Evolutionary conservation across 2,113 vertebrate species (phyloP), one percentile per base, ranked within the genome.

Genomic region (Phaethornis superciliosus): DNA sequence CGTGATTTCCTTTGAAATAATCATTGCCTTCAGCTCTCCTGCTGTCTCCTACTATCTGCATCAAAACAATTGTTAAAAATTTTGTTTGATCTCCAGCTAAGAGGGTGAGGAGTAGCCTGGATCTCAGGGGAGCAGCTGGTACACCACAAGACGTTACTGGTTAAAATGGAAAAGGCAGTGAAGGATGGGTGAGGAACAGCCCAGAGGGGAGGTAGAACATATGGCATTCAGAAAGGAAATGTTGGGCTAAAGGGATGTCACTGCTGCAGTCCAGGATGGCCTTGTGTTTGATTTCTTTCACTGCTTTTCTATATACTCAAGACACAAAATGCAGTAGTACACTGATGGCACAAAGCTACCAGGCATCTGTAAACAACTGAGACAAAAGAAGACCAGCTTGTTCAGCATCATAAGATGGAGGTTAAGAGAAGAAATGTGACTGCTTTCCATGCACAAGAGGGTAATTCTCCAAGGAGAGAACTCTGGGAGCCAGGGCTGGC

Each of bases 261-360:
- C 49, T 71, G 69, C 83, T 81, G 56, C 51, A 74, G 58, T 37
- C 42, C 72, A 81, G 76, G 59, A 63, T 80, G 71, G 90, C 76
- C 76, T 93, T 71, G 17, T 52, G 33, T 93, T 81, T 88, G 42
- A 47, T 88, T 89, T 67, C 1, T 1, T 91, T 95, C 83, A 88
- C 92, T 56, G 71, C 68, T 94, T 94, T 93, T 85, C 59, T 70
- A 89, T 77, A 72, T 67, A 83, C 35, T 58, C 42, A 81, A 86
- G 69, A 51, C 79, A 94, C 0, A 0, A 91, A 95, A 80, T 28
- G 60, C 63, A 88, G 68, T 9, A 33, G 52, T 59, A 94, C 65
- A 69, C 88, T 94, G 88, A 90, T 93, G 79, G 90, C 76, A 85
- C 18, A 2, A 91, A 91, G 82, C 85, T 93, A 85, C 37, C 24